These are phyloP conservation scores for Semotilus atromaculatus DNA, from an alignment of 2,797 vertebrate genomes.

Conservation along the genomic window DNA sequence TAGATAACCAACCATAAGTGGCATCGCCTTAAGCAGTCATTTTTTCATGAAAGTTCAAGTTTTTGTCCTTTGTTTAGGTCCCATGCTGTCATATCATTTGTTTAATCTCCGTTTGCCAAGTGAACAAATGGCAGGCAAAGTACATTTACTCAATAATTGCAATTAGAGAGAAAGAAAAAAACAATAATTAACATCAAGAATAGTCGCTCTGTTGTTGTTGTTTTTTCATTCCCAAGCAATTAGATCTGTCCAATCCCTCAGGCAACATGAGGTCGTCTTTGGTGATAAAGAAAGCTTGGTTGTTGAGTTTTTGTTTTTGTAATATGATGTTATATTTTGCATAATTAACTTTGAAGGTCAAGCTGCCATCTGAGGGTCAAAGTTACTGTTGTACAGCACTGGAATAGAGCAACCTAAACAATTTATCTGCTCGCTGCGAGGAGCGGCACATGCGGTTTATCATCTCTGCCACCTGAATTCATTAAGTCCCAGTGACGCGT, in stretches of 20 bases:
- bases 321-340: constrained; percentile 48
- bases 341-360: constrained; percentile 79
- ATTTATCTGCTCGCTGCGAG: constrained; percentile 65
- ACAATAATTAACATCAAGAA: constrained; percentile 53
- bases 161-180: constrained; percentile 43
- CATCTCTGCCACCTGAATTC: constrained; percentile 65
- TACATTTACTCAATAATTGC: constrained; percentile 50
- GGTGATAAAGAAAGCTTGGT: constrained; percentile 67
- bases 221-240: constrained; percentile 19
- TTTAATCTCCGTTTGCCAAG: constrained; percentile 44
- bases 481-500: constrained; percentile 64
- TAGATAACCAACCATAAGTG: not conserved
- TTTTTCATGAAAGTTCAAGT: not conserved
- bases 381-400: constrained; percentile 62
- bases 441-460: constrained; percentile 55
- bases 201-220: constrained; percentile 48
- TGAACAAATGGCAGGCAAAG: constrained; percentile 38
- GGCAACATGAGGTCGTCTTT: constrained; percentile 59
- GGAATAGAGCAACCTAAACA: constrained; percentile 53
- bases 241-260: constrained; percentile 24
- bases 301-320: constrained; percentile 45
- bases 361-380: constrained; percentile 66
- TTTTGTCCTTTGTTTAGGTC: constrained; percentile 6
- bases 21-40: constrained; percentile 6
- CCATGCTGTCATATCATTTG: constrained; percentile 42